A percentile compares a stretch with the other conserved stretches of the same genome.
Conservation (phyloP, 2,888 invertebrate species). For the Azorinus chamasolen region DNA sequence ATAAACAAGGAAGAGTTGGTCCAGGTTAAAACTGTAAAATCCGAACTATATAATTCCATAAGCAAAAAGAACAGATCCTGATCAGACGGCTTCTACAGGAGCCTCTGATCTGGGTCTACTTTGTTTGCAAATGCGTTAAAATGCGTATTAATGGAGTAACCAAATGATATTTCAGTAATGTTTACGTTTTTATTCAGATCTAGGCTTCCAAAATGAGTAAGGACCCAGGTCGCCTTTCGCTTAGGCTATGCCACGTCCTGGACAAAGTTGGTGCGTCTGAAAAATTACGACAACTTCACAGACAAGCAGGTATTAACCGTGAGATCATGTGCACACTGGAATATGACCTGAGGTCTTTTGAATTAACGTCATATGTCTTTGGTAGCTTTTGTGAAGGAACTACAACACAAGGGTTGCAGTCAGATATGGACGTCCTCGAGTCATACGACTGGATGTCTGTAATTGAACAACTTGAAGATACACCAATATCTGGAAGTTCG, state of each 20-base stretch:
- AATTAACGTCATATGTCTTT: neutral
- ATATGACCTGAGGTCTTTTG: neutral
- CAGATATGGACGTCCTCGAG: neutral
- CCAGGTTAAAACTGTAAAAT: no score
- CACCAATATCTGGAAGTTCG: neutral
- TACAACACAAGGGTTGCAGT: neutral
- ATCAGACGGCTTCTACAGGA: no score
- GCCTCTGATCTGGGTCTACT: no score
- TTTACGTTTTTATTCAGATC: no score
- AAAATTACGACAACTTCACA: neutral
- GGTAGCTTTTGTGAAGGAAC: conserved; percentile 13
- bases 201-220: no score
- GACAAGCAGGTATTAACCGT: neutral
- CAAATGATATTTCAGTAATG: no score
- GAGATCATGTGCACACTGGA: neutral
- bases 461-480: neutral
- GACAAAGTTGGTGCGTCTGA: neutral
- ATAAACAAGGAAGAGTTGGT: no score
- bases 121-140: no score
- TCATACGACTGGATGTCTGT: neutral
- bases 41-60: no score
- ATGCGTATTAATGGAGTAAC: no score
- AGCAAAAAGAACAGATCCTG: no score
- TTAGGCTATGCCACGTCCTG: neutral
- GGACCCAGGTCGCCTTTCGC: neutral